These are phyloP conservation scores for Mormyrops boulengeri DNA, from an alignment of 2,797 vertebrate genomes.

Conservation along the genomic window DNA sequence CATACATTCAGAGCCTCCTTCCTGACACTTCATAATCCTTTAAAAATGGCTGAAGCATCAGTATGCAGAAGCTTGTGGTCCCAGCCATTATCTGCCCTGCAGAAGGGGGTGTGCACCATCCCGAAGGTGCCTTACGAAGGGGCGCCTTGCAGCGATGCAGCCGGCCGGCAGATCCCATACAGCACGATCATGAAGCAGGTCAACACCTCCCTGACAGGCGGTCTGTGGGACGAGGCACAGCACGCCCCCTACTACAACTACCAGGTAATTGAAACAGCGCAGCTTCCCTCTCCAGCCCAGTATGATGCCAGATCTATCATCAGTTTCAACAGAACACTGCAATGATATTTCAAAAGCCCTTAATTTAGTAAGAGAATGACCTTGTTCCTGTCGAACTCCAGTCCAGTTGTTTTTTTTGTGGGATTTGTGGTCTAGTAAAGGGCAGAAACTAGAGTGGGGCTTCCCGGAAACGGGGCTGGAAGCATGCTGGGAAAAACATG, in stretches of 20 bases:
- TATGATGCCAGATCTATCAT: neutral
- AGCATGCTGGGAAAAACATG: neutral
- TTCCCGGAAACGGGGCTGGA: neutral
- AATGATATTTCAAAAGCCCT: neutral
- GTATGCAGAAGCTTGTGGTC: neutral
- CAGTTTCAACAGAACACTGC: neutral
- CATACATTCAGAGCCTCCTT: neutral
- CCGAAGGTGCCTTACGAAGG: conserved; percentile 74
- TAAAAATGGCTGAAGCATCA: neutral
- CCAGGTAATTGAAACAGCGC: conserved; percentile 54
- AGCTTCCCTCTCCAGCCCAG: neutral
- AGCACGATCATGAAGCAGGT: conserved; percentile 75
- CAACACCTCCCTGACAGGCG: conserved; percentile 71
- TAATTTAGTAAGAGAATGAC: neutral
- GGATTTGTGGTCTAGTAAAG: neutral
- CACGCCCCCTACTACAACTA: conserved; percentile 84
- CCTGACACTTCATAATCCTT: neutral
- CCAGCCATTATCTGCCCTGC: neutral
- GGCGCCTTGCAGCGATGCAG: conserved; percentile 85
- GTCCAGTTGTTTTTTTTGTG: neutral
- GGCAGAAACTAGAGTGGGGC: neutral
- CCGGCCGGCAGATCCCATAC: conserved; percentile 76
- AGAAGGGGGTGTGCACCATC: conserved; percentile 76
- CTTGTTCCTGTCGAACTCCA: neutral
- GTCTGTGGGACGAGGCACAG: conserved; percentile 75